Conservation (phyloP, 2,888 invertebrate species). For the Koerneria pararmatus region DNA sequence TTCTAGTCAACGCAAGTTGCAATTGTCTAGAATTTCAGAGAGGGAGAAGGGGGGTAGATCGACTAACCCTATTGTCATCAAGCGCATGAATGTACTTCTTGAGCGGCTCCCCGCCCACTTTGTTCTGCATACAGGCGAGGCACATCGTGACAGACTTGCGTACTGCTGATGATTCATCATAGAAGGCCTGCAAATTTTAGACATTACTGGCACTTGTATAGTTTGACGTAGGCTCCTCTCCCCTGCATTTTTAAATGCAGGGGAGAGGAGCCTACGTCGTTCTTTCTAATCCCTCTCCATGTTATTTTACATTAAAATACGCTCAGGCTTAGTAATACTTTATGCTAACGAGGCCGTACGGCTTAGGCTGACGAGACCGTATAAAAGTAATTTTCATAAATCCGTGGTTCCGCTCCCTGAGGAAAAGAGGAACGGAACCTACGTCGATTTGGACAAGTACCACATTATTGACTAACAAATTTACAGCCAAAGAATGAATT, state of each 20-base stretch:
- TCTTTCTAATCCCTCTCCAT: neutral
- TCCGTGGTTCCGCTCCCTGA: no score
- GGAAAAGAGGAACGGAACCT: no score
- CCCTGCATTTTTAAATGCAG: neutral
- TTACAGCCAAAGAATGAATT: no score
- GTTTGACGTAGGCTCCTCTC: neutral
- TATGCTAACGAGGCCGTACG: no score
- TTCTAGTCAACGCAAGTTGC: neutral
- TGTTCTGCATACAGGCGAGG: slow-evolving; percentile 87
- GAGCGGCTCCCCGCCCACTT: slow-evolving; percentile 76
- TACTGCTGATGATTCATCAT: slow-evolving; percentile 76
- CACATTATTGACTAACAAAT: no score
- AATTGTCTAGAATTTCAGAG: neutral
- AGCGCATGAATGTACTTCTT: slow-evolving; percentile 68
- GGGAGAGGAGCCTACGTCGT: neutral
- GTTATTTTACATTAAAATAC: neutral
- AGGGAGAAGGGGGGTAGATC: neutral
- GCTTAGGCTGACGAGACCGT: no score
- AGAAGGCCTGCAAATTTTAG: slow-evolving; percentile 75
- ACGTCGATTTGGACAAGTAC: no score
- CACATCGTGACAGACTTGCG: slow-evolving; percentile 94
- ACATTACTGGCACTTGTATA: neutral
- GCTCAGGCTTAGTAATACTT: no score
- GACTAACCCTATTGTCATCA: slow-evolving; percentile 77
- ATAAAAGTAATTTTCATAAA: no score